A percentile compares a stretch with the other conserved stretches of the same genome.
Conservation (phyloP, 2,888 invertebrate species). For the Parnassius mnemosyne region DNA sequence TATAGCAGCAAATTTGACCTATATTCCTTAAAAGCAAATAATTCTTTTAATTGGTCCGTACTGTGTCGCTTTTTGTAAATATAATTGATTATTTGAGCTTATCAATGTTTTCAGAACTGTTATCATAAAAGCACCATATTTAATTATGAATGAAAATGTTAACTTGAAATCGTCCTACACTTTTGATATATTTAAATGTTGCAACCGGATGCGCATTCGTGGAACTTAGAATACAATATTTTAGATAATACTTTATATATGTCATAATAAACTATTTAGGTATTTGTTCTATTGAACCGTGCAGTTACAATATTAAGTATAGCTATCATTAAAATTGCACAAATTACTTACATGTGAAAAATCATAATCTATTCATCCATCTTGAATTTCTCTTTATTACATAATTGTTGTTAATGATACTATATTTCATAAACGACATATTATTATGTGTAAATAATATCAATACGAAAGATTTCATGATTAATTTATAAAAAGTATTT, state of each 20-base stretch:
- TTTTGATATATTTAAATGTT: conserved; percentile 23
- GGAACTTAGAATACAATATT: conserved; percentile 33
- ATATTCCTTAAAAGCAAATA: neutral
- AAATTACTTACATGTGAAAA: too few species aligned
- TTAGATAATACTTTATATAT: conserved; percentile 38
- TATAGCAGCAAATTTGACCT: neutral
- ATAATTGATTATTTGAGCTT: conserved; percentile 1
- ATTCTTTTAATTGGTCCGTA: neutral
- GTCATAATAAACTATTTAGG: conserved; percentile 33
- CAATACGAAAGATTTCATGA: too few species aligned
- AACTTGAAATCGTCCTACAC: conserved; percentile 26
- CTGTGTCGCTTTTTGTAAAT: neutral
- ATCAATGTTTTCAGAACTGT: conserved; percentile 3
- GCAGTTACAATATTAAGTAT: neutral
- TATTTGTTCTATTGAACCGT: conserved; percentile 28
- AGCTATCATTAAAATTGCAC: conserved; percentile 1
- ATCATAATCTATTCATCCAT: neutral
- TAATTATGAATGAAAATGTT: conserved; percentile 25
- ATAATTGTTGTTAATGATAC: neutral
- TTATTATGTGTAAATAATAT: too few species aligned
- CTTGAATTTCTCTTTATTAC: neutral
- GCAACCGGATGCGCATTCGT: conserved; percentile 32
- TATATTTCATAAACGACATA: too few species aligned
- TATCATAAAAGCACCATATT: conserved; percentile 23
- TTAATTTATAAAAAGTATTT: neutral